Conservation (phyloP, 2,797 vertebrate genomes). For the Alcedo atthis region DNA sequence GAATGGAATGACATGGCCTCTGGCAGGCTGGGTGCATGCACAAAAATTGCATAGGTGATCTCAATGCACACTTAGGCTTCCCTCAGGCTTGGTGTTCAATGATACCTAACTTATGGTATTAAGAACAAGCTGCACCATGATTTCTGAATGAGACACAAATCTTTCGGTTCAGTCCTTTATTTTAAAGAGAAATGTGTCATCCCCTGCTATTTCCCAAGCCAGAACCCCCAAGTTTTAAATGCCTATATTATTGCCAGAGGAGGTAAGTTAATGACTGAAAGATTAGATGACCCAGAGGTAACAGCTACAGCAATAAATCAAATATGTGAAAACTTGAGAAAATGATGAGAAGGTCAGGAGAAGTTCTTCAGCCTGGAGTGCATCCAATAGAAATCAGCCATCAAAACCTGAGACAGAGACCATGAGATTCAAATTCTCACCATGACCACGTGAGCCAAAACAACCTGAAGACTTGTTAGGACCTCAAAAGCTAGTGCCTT, state of each 20-base stretch:
- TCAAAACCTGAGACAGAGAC: not conserved
- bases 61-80: not conserved
- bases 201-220: not conserved
- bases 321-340: not conserved
- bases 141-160: not conserved
- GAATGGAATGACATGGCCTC: not conserved
- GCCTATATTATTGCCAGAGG: not conserved
- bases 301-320: not conserved
- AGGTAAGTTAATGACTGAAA: slow-evolving; percentile 12
- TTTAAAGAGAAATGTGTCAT: not conserved
- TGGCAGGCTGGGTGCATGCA: not conserved
- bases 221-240: not conserved
- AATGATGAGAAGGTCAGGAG: not conserved
- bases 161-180: not conserved
- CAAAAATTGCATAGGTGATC: not conserved
- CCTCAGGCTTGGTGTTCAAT: not conserved
- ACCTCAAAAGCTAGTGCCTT: not conserved
- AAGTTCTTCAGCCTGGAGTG: not conserved
- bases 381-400: not conserved
- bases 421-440: not conserved
- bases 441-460: not conserved
- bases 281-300: not conserved
- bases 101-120: not conserved
- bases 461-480: not conserved
- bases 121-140: not conserved